These are phyloP conservation scores for Chrysoperla carnea DNA, from an alignment of 1,140 invertebrate genomes.

Conservation along the genomic window DNA sequence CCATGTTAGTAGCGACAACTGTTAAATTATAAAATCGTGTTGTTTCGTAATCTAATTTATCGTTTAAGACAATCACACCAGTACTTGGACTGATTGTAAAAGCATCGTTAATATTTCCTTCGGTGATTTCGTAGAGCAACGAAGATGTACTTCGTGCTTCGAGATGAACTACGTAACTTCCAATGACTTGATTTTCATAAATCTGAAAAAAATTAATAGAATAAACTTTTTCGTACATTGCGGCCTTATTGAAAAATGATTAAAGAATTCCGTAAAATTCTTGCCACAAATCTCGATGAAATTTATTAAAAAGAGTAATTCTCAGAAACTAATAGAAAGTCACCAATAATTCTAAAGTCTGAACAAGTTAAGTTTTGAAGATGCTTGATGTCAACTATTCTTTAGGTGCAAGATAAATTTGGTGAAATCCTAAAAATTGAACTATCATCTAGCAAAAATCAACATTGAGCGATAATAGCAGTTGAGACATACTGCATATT, in stretches of 20 bases:
- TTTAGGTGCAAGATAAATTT: too few relatives aligned
- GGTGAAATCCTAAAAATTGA: too few relatives aligned
- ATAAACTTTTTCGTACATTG: neutral
- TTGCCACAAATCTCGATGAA: too few relatives aligned
- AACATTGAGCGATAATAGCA: too few relatives aligned
- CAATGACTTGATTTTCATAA: conserved; percentile 63
- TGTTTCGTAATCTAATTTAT: conserved; percentile 62
- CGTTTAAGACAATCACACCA: conserved; percentile 56
- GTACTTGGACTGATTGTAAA: conserved; percentile 76
- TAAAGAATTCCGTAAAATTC: too few relatives aligned
- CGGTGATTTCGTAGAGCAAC: conserved; percentile 64
- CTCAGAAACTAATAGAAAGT: too few relatives aligned
- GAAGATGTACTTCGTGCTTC: conserved; percentile 63
- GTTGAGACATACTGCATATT: too few relatives aligned
- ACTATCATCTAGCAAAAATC: too few relatives aligned
- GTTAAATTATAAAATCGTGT: conserved; percentile 66
- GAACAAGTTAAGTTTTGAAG: too few relatives aligned
- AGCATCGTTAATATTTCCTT: conserved; percentile 51
- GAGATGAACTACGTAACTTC: conserved; percentile 58
- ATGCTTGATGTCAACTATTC: too few relatives aligned
- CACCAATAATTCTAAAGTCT: too few relatives aligned
- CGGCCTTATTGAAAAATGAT: neutral
- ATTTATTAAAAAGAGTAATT: too few relatives aligned
- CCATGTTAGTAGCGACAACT: conserved; percentile 71
- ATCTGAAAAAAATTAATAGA: conserved; percentile 24